These are phyloP conservation scores for Macrosiphum euphorbiae DNA, from an alignment of 2,888 invertebrate species.

Conservation along the genomic window DNA sequence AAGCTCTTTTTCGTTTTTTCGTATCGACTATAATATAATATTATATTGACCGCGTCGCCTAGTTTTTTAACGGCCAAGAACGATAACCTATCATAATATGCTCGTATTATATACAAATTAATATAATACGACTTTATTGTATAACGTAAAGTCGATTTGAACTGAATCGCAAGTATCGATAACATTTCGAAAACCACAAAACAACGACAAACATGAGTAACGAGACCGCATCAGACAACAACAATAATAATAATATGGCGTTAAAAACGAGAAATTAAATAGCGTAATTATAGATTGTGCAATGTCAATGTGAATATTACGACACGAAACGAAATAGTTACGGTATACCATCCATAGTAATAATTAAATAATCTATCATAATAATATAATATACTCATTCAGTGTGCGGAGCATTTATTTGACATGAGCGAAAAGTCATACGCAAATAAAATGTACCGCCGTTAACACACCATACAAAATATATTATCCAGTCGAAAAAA, in stretches of 20 bases:
- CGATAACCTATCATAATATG: background rate
- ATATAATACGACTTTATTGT: background rate
- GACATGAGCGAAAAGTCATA: background rate
- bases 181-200: background rate
- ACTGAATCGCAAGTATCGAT: background rate
- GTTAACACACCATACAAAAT: background rate
- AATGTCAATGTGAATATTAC: conserved; percentile 25
- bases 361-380: background rate
- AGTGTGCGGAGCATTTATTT: background rate
- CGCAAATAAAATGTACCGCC: background rate
- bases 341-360: background rate
- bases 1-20: background rate
- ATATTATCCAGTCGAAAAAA: background rate
- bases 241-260: background rate
- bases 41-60: background rate
- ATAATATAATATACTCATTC: background rate
- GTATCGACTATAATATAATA: background rate
- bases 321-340: background rate
- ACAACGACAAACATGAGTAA: background rate
- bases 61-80: background rate
- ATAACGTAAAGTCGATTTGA: background rate
- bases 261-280: conserved; percentile 14
- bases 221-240: background rate
- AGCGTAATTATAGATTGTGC: background rate
- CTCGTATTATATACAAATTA: background rate